Base-by-base conservation (phyloP, 2,113 vertebrate genomes). In the Tor tambroides region DNA sequence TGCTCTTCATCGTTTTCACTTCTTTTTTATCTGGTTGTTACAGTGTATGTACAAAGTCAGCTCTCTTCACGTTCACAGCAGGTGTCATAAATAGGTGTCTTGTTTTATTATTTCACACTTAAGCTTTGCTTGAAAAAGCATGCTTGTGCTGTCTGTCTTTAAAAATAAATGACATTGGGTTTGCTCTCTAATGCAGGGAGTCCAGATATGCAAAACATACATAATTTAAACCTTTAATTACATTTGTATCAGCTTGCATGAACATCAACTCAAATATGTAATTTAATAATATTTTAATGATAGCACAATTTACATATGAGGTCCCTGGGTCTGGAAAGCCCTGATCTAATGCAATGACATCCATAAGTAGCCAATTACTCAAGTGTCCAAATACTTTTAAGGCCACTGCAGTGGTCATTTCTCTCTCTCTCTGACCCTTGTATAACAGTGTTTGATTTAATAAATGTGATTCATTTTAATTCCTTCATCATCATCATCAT, bases 391-490 rank as follows among this genome's bases (percentile, higher is more conserved):
- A 28, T 65, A 65, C 61, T 61, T 61, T 61, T 61, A 61, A n/a
- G 23, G 23, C 21, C 56, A 61, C 56, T n/a, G 56, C 56, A 61
- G 56, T 65, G 61, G 4, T 5, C 3, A 69, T 69, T 69, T 69
- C 30, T 69, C 67, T 69, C 67, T 69, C 67, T 28, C 67, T 19
- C 7, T 69, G 28, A 19, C 65, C 28, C 65, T 32, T 49, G 46
- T 15, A 49, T 15, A 63, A 63, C 63, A 32, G 26, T 59, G 17
- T 32, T 35, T 59, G 41, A 78, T 54, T 54, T 54, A 21, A 43
- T 63, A 63, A 83, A 32, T 4, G 23, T 49, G 63, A 92, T 90
- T 87, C 26, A 35, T 71, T 71, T 71, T 5, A 74, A 23, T 56
- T 32, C 59, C 87, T 51, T 41, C 85, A 54, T 32, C 74, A 65